Conservation (phyloP, 2,888 invertebrate species). For the Synergus japonicus region DNA sequence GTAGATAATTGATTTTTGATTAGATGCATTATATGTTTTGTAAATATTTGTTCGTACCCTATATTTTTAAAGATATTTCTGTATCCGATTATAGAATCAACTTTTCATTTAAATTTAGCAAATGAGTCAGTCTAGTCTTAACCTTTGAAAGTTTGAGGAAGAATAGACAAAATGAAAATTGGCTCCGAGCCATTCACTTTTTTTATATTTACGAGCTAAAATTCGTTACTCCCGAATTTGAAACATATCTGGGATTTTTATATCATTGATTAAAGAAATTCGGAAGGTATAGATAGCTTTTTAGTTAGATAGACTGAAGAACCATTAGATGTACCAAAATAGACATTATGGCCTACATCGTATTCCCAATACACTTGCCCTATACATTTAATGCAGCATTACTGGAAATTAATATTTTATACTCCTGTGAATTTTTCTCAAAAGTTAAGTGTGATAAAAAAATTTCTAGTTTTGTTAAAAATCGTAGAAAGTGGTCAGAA, state of each 20-base stretch:
- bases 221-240: background rate
- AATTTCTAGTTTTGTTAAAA: too few relatives aligned
- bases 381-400: background rate
- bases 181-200: background rate
- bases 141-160: background rate
- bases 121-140: conserved; percentile 7
- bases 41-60: background rate
- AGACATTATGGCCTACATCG: conserved; percentile 7
- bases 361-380: conserved; percentile 1
- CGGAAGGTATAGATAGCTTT: background rate
- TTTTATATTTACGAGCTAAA: background rate
- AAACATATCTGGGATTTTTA: background rate
- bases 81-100: background rate
- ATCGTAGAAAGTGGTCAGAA: too few relatives aligned
- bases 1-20: background rate
- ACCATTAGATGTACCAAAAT: background rate
- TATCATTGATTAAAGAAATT: background rate
- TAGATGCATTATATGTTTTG: background rate
- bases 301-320: background rate
- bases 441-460: too few relatives aligned
- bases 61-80: background rate
- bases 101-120: background rate
- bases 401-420: background rate
- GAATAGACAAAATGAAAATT: background rate
- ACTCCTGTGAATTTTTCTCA: too few relatives aligned